Evolutionary conservation across 2,113 vertebrate genomes (phyloP), one percentile per base, ranked within the genome.

Genomic region (Glaucomys volans): DNA sequence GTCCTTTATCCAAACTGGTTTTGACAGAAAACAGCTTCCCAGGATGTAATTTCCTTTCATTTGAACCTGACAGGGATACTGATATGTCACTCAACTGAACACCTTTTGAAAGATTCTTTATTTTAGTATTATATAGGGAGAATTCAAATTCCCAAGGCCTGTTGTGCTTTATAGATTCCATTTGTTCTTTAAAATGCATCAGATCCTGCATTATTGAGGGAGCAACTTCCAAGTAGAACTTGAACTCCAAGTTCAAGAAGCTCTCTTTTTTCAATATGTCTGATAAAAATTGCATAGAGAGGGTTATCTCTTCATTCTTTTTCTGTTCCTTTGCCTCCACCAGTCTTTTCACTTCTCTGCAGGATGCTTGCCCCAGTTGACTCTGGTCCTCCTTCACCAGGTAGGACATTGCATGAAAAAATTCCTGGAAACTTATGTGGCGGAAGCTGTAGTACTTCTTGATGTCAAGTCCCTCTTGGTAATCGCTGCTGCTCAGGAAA

Each of bases 391-490:
- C 57, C 62, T 90, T 95, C 57, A 95, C 35, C 26, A 96, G 47
- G 30, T 95, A 96, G 44, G 90, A 97, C 72, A 95, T 81, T 22
- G 97, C 97, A 57, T 97, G 72, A 74, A 98, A 98, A 90, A 98
- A 97, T 54, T 98, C 97, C 89, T 98, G 97, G 64, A 98, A 96
- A 80, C 95, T 97, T 57, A 96, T 75, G 44, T 98, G 97, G 37
- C 79, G 24, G 76, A 98, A 98, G n/a, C 97, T 97, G n/a, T 98
- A 98, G 62, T 97, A 91, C 50, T 95, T 96, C 62, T 96, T 95
- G 8, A 72, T 30, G 35, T 59, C 57, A 20, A 50, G 42, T n/a
- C 95, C 94, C 4, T 93, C 75, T 52, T 92, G 94, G 54, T 97
- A 91, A 14, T 93, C n/a, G 0, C 35, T 66, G 8, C 77, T 94